phyloP scores from a whole-genome alignment of 2,113 vertebrate species.

The Hystrix brachyura region DNA sequence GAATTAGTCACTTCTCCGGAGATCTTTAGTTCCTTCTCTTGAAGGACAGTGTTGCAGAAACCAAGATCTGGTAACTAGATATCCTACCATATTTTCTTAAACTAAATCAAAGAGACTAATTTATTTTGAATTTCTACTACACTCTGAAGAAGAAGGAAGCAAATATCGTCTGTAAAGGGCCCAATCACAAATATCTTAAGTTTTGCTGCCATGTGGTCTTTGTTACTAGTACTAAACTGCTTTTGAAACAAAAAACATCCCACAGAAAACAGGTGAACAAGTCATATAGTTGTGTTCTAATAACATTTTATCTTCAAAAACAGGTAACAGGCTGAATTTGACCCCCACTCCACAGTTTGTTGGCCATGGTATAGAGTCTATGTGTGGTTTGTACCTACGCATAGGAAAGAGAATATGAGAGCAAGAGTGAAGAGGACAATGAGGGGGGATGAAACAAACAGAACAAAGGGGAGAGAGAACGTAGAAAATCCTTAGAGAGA shows the following conservation, averaged over 20 bases:
- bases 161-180: slow-evolving; percentile 10
- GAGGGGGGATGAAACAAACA: too few species aligned
- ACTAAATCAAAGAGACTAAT: not conserved
- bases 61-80: not conserved
- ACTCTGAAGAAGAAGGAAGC: not conserved
- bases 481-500: not conserved
- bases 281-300: not conserved
- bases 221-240: not conserved
- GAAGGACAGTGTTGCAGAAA: not conserved
- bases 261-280: not conserved
- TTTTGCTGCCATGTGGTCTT: not conserved
- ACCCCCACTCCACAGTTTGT: not conserved
- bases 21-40: not conserved
- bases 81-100: not conserved
- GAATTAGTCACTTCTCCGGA: not conserved
- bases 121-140: not conserved
- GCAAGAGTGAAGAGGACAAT: not conserved
- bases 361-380: not conserved
- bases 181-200: not conserved
- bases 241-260: not conserved
- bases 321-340: not conserved
- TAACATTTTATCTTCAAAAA: slow-evolving; percentile 6
- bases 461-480: too few species aligned
- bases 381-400: not conserved
- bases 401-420: not conserved